phyloP scores from a whole-genome alignment of 2,888 invertebrate species.

The Mythimna albipuncta region DNA sequence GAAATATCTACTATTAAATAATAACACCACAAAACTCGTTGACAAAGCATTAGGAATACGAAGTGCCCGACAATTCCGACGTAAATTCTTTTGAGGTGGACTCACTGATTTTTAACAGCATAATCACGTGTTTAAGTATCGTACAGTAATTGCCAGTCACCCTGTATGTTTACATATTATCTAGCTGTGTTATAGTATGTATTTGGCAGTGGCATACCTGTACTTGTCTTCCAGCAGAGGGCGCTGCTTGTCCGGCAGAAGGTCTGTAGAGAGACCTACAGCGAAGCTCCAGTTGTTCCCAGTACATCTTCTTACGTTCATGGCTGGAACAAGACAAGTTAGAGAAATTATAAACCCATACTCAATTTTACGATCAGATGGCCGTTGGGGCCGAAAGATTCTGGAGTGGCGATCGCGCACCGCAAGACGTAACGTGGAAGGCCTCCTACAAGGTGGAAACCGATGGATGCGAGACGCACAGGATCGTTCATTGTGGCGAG shows the following conservation, averaged over 20 bases:
- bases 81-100: slow-evolving; percentile 19
- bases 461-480: no score
- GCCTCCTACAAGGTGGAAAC: no score
- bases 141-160: no score
- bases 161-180: background rate
- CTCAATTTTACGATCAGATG: no score
- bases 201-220: slow-evolving; percentile 69
- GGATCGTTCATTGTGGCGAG: no score
- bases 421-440: no score
- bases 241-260: slow-evolving; percentile 76
- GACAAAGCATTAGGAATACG: slow-evolving; percentile 1
- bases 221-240: slow-evolving; percentile 74
- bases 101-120: no score
- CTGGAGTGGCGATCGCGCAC: no score
- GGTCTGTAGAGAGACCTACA: slow-evolving; percentile 94
- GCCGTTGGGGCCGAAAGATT: no score
- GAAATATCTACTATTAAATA: background rate
- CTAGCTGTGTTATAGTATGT: no score
- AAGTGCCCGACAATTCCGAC: background rate
- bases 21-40: slow-evolving; percentile 1
- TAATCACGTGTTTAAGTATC: no score
- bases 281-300: slow-evolving; percentile 97
- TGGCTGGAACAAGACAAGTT: slow-evolving; percentile 90
- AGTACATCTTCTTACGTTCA: slow-evolving; percentile 98
- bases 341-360: no score